These are phyloP conservation scores for Leontocebus nigricollis DNA, from an alignment of 2,797 vertebrate species.

Conservation along the genomic window DNA sequence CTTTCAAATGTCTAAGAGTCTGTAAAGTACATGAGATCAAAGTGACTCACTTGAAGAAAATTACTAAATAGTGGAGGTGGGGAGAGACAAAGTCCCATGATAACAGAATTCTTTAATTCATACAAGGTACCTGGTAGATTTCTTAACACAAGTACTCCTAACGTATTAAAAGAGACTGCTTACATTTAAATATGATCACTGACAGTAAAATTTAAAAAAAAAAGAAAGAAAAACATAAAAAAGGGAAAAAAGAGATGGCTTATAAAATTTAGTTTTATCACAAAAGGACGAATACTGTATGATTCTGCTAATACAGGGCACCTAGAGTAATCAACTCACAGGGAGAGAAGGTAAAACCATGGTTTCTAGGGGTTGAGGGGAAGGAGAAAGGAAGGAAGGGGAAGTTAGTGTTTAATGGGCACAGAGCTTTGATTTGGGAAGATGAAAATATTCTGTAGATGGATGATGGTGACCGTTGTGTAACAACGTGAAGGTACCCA, in stretches of 20 bases:
- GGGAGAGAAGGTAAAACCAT: background rate
- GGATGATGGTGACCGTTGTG: rapidly evolving
- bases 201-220: background rate
- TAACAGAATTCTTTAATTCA: background rate
- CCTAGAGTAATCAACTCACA: background rate
- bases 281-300: background rate
- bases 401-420: background rate
- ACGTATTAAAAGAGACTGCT: background rate
- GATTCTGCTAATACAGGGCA: background rate
- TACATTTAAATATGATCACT: background rate
- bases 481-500: background rate
- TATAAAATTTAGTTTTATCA: background rate
- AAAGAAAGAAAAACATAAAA: background rate
- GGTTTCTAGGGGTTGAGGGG: background rate
- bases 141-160: background rate
- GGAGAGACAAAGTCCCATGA: background rate
- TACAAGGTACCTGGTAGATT: background rate
- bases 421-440: background rate
- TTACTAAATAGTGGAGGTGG: background rate
- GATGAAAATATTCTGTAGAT: background rate
- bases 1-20: background rate
- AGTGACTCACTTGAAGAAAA: background rate
- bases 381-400: too few relatives aligned
- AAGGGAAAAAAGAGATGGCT: background rate
- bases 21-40: background rate